Percentiles rank a stretch among this genome's conserved stretches.
These are phyloP conservation scores for Sinodicranocentrus sp. DNA, from an alignment of 2,888 invertebrate genomes.

Conservation along the genomic window DNA sequence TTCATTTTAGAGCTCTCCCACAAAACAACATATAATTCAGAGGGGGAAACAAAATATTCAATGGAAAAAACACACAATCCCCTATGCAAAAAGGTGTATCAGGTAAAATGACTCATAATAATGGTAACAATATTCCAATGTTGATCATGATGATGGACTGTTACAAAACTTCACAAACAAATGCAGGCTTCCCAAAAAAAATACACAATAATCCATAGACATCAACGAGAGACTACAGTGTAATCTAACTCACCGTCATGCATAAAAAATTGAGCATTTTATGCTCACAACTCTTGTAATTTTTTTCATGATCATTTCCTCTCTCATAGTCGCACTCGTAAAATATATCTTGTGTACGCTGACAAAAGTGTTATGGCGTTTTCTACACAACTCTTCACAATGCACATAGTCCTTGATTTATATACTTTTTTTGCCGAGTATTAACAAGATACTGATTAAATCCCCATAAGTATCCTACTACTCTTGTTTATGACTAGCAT, in stretches of 20 bases:
- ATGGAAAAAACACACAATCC: background rate
- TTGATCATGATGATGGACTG: slow-evolving; percentile 26
- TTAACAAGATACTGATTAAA: slow-evolving; percentile 56
- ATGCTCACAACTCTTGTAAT: background rate
- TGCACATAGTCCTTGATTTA: background rate
- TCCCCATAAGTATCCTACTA: background rate
- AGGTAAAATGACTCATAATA: background rate
- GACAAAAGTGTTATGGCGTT: too few species aligned
- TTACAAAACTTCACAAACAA: slow-evolving; percentile 18
- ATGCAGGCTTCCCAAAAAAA: slow-evolving; percentile 24
- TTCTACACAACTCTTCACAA: background rate
- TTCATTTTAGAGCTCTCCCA: background rate
- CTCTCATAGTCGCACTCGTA: background rate
- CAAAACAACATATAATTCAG: background rate
- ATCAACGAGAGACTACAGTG: background rate
- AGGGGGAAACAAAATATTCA: background rate
- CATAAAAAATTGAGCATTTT: slow-evolving; percentile 60
- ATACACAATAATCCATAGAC: background rate
- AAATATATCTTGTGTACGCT: too few species aligned
- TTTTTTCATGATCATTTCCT: slow-evolving; percentile 27
- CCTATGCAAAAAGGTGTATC: background rate
- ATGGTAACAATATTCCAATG: background rate
- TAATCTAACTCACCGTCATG: slow-evolving; percentile 26
- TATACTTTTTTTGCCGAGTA: background rate
- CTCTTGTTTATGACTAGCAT: slow-evolving; percentile 34